phyloP scores from a whole-genome alignment of 2,888 invertebrate genomes.

The Pandemis corylana region DNA sequence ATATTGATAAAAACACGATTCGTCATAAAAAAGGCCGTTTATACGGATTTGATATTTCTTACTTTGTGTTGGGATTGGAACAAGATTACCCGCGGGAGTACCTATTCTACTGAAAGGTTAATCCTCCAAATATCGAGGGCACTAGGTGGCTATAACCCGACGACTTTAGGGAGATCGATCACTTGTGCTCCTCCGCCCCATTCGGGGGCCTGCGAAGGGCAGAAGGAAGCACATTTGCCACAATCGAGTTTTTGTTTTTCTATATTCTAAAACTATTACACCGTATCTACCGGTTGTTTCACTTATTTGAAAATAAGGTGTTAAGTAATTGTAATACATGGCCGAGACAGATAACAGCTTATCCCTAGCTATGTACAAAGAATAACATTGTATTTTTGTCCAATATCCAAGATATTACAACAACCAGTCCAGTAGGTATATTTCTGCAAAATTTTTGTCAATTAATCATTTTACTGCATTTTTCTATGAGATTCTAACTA shows the following conservation, averaged over 20 bases:
- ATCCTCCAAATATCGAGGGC: constrained; percentile 44
- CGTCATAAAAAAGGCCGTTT: constrained; percentile 16
- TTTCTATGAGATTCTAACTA: too few species aligned
- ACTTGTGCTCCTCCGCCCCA: constrained; percentile 38
- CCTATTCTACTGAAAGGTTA: constrained; percentile 40
- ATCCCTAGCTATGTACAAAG: too few species aligned
- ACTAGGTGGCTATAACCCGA: constrained; percentile 40
- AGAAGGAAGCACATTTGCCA: constrained; percentile 35
- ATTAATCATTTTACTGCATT: too few species aligned
- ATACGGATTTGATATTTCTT: constrained; percentile 20
- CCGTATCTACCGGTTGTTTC: background rate
- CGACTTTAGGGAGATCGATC: constrained; percentile 45
- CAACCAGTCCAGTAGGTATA: too few species aligned
- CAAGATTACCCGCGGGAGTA: constrained; percentile 38
- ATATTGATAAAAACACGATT: constrained; percentile 4
- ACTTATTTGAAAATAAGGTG: background rate
- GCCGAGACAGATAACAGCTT: too few species aligned
- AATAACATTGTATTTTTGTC: too few species aligned
- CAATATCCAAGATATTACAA: too few species aligned
- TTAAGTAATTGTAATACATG: too few species aligned
- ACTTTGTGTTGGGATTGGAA: constrained; percentile 28
- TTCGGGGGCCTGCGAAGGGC: constrained; percentile 40
- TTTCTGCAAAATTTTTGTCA: too few species aligned
- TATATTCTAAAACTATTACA: constrained; percentile 13
- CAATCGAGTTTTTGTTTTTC: constrained; percentile 37